Evolutionary conservation across 2,113 vertebrate genomes (phyloP).

Genomic region (Lycaon pictus): DNA sequence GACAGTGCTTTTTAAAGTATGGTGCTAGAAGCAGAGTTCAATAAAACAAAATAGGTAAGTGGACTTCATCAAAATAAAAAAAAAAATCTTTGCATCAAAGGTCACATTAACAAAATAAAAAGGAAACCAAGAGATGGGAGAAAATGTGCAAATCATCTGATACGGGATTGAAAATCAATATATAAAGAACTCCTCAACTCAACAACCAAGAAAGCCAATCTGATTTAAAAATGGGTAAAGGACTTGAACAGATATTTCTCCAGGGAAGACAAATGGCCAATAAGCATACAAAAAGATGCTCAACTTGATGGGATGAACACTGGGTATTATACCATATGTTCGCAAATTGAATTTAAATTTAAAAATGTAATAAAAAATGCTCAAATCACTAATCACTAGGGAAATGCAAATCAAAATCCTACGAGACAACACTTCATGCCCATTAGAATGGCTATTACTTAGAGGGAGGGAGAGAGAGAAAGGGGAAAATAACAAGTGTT

Average conservation of each 20-base stretch:
- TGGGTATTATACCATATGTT: too few species aligned
- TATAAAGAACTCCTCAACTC: not conserved
- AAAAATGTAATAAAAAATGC: not conserved
- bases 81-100: not conserved
- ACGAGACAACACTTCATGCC: not conserved
- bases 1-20: not conserved
- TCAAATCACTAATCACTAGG: not conserved
- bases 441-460: not conserved
- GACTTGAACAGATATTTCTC: not conserved
- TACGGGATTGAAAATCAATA: not conserved
- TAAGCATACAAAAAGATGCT: not conserved
- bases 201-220: not conserved
- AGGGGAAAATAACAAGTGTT: not conserved
- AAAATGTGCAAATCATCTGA: not conserved
- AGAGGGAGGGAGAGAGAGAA: not conserved
- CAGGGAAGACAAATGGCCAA: not conserved
- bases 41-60: not conserved
- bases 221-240: not conserved
- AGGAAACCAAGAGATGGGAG: not conserved
- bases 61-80: not conserved
- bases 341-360: too few species aligned
- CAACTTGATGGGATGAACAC: too few species aligned
- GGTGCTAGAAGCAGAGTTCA: not conserved
- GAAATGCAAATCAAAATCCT: constrained; percentile 3
- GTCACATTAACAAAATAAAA: not conserved